Evolutionary conservation across 2,797 vertebrate species (phyloP).

Genomic region (Anabas testudineus): DNA sequence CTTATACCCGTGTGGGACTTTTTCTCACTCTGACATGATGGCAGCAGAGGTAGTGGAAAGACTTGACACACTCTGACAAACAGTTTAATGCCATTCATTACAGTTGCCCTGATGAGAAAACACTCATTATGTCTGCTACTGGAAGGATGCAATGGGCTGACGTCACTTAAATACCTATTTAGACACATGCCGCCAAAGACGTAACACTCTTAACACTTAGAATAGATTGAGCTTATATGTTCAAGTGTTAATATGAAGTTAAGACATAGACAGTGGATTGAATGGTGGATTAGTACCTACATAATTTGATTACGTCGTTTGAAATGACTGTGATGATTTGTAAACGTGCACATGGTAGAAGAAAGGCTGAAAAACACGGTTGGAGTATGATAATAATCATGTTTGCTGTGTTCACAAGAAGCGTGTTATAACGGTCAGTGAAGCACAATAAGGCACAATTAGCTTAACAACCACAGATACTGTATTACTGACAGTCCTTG

Average conservation of each 20-base stretch:
- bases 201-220: background rate
- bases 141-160: conserved; percentile 36
- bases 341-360: conserved; percentile 35
- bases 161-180: conserved; percentile 6
- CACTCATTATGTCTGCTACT: conserved; percentile 47
- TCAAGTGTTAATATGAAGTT: background rate
- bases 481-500: conserved; percentile 26
- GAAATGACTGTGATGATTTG: conserved; percentile 22
- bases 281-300: background rate
- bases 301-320: conserved; percentile 5
- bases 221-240: conserved; percentile 8
- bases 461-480: conserved; percentile 42
- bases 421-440: conserved; percentile 20
- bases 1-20: conserved; percentile 56
- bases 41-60: conserved; percentile 73
- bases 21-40: conserved; percentile 44
- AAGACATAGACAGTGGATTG: background rate
- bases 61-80: conserved; percentile 43
- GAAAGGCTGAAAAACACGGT: background rate
- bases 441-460: conserved; percentile 77
- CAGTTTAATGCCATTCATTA: background rate
- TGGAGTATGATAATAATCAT: background rate
- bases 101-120: conserved; percentile 44
- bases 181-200: background rate
- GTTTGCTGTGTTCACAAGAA: conserved; percentile 8